Base-by-base conservation (phyloP, 37 sponge, comb jelly and placozoan species). In the Haliclona indistincta region DNA sequence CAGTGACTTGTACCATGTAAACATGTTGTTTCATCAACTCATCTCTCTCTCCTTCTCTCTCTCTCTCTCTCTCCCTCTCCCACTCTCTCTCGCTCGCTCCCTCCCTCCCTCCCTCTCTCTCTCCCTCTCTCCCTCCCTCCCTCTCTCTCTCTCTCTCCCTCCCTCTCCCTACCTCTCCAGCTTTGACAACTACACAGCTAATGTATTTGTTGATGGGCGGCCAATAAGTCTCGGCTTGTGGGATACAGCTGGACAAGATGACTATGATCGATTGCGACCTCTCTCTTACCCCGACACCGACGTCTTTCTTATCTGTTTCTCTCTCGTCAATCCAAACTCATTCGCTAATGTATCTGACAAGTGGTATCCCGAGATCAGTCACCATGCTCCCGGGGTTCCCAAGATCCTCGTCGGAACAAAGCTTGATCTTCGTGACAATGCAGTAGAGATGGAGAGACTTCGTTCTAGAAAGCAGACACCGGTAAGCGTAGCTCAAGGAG, bases 191-290 rank as follows among this genome's bases (percentile, higher is more conserved):
- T 95, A 95, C 81, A 82, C 92, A 54, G 95, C 92, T 47, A 91
- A 95, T 45, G 93, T 95, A 5, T 90, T 82, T 68, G 94, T 95
- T 4, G 93, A 92, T 33, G 89, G 86, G 33, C 71, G 85, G 34
- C 91, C 89, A 28, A 78, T 92, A 41, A 88, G 90, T 64, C 62
- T 95, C 1, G 96, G 96, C 3, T 66, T 95, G 4, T 95, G 96
- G 96, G 96, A 95, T 56, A 92, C 96, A 52, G 93, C 94, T 52
- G 96, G 96, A 22, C 96, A 95, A 58, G 96, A 90, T 36, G 95
- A 94, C 67, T 94, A 94, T 51, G 95, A 94, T 54, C 52, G 92
- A 38, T 70, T 94, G 15, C 88, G 95, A 5, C 95, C 95, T 4
- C 82, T 94, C 3, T 94, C 94, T 28, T 94, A 94, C 45, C 94